These are phyloP conservation scores for Xerus rutilus DNA, from an alignment of 2,797 vertebrate species.

Conservation along the genomic window DNA sequence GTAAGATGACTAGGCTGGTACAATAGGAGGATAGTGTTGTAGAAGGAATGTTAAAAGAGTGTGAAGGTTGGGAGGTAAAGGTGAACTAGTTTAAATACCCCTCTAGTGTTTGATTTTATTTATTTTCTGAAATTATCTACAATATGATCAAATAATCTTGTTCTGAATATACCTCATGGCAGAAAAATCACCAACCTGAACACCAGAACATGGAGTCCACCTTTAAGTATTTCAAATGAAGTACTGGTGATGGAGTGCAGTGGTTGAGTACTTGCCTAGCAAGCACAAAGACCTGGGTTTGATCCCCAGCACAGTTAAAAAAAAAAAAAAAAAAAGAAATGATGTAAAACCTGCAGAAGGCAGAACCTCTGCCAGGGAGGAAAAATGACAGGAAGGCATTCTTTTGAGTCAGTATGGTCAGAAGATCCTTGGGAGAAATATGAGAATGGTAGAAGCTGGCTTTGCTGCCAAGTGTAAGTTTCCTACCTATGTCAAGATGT, in stretches of 20 bases:
- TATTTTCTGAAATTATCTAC: not conserved
- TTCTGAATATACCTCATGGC: not conserved
- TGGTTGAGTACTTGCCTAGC: not conserved
- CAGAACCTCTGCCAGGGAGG: not conserved
- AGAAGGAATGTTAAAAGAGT: not conserved
- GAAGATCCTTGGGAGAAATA: not conserved
- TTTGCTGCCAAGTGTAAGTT: not conserved
- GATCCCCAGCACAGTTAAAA: not conserved
- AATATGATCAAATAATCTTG: not conserved
- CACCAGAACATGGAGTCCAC: not conserved
- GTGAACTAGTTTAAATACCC: not conserved
- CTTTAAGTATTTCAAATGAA: not conserved
- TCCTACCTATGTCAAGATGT: not conserved
- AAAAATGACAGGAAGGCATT: not conserved
- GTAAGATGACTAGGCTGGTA: not conserved
- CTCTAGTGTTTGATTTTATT: not conserved
- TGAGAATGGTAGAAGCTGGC: not conserved
- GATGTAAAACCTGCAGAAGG: not conserved
- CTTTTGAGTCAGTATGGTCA: not conserved
- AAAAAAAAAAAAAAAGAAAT: not conserved
- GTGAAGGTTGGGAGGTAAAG: not conserved
- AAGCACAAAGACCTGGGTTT: not conserved
- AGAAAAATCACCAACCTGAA: not conserved
- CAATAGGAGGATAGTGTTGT: not conserved
- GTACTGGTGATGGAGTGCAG: not conserved